Percentiles rank a stretch among this genome's conserved stretches.
These are phyloP conservation scores for Porites lobata DNA, from an alignment of 92 coral and sea anemone genomes.

Conservation along the genomic window DNA sequence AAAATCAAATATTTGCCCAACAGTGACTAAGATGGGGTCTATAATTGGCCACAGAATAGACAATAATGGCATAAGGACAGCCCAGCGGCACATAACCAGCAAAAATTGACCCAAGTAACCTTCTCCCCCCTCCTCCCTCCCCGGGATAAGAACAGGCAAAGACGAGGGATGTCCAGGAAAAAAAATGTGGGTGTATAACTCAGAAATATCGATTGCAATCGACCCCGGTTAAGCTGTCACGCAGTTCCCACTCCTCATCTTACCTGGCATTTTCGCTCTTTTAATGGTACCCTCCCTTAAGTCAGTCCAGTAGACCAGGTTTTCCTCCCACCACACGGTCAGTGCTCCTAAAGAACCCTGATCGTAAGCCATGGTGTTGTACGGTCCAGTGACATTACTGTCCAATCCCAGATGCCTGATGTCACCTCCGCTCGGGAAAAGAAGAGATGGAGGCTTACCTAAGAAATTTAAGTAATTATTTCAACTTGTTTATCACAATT, in stretches of 20 bases:
- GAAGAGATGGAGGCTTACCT: slow-evolving; percentile 80
- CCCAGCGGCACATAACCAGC: no score
- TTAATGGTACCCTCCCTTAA: slow-evolving; percentile 68
- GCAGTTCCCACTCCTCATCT: neutral
- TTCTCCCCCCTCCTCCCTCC: no score
- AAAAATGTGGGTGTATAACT: no score
- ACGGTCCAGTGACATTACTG: slow-evolving; percentile 40
- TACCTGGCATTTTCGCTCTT: slow-evolving; percentile 83
- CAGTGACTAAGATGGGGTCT: no score
- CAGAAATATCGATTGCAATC: no score
- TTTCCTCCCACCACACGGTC: slow-evolving; percentile 61
- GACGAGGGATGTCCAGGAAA: no score
- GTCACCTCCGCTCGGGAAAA: slow-evolving; percentile 79
- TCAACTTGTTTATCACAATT: neutral
- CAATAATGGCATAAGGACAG: no score
- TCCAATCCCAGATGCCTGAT: slow-evolving; percentile 69
- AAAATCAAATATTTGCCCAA: no score
- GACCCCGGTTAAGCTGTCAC: no score
- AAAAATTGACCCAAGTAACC: no score
- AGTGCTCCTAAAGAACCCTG: slow-evolving; percentile 62
- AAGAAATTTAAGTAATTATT: neutral
- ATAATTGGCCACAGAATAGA: no score
- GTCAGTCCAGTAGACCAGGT: slow-evolving; percentile 80
- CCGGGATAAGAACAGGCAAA: no score
- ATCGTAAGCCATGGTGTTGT: slow-evolving; percentile 53